These are phyloP conservation scores for Parazoanthus atlanticus DNA, from an alignment of 92 coral and sea anemone species.

Conservation along the genomic window DNA sequence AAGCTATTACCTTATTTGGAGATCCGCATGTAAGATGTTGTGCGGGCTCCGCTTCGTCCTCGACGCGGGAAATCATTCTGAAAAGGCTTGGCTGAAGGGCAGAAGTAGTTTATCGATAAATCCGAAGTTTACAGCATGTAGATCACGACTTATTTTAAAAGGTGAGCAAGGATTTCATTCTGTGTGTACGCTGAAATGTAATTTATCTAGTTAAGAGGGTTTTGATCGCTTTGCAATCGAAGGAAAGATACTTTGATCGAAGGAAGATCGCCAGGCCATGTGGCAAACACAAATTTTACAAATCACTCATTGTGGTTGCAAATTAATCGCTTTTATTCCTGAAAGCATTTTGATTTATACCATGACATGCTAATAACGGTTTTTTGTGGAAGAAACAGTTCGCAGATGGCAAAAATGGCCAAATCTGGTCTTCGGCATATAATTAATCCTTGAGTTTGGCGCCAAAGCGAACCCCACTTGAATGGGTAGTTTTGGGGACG, in stretches of 20 bases:
- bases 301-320: not conserved
- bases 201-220: not conserved
- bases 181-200: not conserved
- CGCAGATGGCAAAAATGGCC: not conserved
- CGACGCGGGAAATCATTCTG: not conserved
- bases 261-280: not conserved
- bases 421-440: not conserved
- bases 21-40: not conserved
- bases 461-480: slow-evolving; percentile 15
- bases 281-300: not conserved
- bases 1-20: not conserved
- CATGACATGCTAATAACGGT: not conserved
- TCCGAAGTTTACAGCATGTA: not conserved
- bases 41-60: not conserved
- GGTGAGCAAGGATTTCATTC: not conserved
- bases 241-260: not conserved
- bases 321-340: not conserved
- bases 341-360: not conserved
- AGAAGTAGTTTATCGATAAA: not conserved
- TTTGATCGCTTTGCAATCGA: not conserved
- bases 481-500: not conserved
- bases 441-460: slow-evolving; percentile 26
- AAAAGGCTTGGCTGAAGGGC: not conserved
- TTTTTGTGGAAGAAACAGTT: not conserved
- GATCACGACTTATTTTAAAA: not conserved